Evolutionary conservation across 37 sponge, comb jelly and placozoan genomes (phyloP).

Genomic region (Bolinopsis microptera): DNA sequence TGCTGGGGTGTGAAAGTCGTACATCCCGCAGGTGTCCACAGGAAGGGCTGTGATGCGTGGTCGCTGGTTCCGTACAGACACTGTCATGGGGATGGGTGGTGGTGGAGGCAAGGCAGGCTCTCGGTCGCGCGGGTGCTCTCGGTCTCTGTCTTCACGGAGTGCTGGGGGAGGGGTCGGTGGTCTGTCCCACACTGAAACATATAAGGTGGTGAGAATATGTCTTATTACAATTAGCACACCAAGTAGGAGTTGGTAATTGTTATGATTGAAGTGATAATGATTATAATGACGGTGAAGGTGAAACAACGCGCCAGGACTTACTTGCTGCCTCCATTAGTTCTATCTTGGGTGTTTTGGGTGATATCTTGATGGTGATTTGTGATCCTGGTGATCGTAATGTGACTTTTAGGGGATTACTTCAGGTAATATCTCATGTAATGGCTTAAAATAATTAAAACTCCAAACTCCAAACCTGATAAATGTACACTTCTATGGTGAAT

Average conservation of each 20-base stretch:
- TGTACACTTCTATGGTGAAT: too few relatives aligned
- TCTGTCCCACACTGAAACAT: not conserved
- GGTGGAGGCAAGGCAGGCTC: not conserved
- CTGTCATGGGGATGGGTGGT: not conserved
- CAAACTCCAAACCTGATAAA: too few relatives aligned
- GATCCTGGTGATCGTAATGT: too few relatives aligned
- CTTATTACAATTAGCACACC: too few relatives aligned
- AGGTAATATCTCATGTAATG: too few relatives aligned
- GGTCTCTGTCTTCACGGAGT: too few relatives aligned
- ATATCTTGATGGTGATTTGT: not conserved
- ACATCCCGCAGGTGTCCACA: not conserved
- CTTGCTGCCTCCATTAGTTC: not conserved
- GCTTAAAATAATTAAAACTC: too few relatives aligned
- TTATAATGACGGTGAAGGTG: too few relatives aligned
- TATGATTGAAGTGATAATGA: too few relatives aligned
- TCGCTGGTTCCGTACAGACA: not conserved
- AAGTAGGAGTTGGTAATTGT: too few relatives aligned
- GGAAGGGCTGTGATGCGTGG: constrained; percentile 6
- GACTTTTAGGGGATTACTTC: too few relatives aligned
- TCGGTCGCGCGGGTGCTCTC: too few relatives aligned
- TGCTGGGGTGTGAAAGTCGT: constrained; percentile 37
- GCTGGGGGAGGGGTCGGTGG: constrained; percentile 10
- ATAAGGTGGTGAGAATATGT: not conserved
- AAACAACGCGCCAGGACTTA: not conserved
- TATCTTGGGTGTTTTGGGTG: not conserved